Evolutionary conservation across 2,888 invertebrate species (phyloP), one percentile per base, ranked within the genome.

Genomic region (Galeruca laticollis): DNA sequence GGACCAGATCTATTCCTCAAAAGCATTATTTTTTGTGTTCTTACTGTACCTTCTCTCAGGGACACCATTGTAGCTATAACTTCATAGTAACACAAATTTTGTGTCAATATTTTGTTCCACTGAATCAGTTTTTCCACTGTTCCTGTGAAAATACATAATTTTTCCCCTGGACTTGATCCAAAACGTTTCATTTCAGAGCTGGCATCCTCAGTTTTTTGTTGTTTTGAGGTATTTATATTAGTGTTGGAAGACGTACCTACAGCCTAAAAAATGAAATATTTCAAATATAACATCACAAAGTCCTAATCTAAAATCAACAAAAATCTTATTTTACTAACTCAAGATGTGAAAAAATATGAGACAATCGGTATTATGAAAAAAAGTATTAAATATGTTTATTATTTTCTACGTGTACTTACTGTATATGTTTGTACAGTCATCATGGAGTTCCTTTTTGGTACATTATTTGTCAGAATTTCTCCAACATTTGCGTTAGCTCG

Each of bases 1-100:
- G 90, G 89, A 0, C 90, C 90, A 71, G 84, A 87, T 67, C 87
- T 88, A 68, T 90, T 89, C 73, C 88, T 84, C 10, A 90, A 82
- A 1, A 90, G 86, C 73, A 90, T 81, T 52, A 82, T 80, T 68
- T 81, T 83, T 59, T 84, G 83, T 9, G 77, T 73, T 33, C 66
- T 72, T 0, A 79, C 70, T 4, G 74, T 73, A 2, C 84, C 83
- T 65, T 82, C 79, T 69, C 81, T 77, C 26, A 85, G 73, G 5
- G 81, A 79, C n/a, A 84, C 77, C 35, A 85, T 77, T 2, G 81
- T 73, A 33, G 80, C 85, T 33, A 82, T 77, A 21, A 81, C 78
- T 77, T 81, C 81, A 68, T 73, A 81, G 31, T 76, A 77, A 63
- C 79, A 81, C 56, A 78, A 76, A 31, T 75, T 73, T 56, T 79